phyloP scores from a whole-genome alignment of 1,140 invertebrate species.

The Ladona fulva region DNA sequence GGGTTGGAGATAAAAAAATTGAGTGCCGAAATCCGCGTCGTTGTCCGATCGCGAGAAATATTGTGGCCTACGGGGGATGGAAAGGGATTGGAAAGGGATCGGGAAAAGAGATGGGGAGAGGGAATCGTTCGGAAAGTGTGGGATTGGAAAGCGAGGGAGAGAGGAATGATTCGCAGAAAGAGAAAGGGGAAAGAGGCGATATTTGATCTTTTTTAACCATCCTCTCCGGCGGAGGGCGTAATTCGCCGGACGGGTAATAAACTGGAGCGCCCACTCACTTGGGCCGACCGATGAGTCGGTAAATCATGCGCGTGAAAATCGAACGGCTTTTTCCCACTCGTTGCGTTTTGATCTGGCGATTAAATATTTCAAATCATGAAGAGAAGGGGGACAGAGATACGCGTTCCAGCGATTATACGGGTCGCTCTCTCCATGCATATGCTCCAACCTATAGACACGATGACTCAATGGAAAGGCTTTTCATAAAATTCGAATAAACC shows the following conservation, averaged over 20 bases:
- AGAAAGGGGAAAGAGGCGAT: neutral
- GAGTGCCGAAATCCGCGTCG: neutral
- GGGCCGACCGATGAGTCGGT: neutral
- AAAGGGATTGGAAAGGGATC: neutral
- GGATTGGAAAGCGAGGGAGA: neutral
- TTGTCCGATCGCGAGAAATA: conserved; percentile 4
- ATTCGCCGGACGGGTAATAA: neutral
- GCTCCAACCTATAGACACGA: too few relatives aligned
- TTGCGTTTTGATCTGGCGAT: neutral
- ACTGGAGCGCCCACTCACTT: neutral
- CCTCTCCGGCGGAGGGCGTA: neutral
- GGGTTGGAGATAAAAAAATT: neutral
- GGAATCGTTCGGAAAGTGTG: neutral
- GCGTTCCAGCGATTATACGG: too few relatives aligned
- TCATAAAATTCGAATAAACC: too few relatives aligned
- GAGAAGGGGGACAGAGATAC: too few relatives aligned
- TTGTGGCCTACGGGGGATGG: neutral
- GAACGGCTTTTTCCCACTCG: neutral
- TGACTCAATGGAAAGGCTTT: too few relatives aligned
- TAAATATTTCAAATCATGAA: neutral
- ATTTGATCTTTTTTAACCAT: conserved; percentile 1
- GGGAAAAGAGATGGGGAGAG: neutral
- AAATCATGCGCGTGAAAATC: neutral
- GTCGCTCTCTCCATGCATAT: too few relatives aligned
- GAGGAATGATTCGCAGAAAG: neutral